Conservation (phyloP, 2,888 invertebrate genomes). For the Eupithecia vulgata region DNA sequence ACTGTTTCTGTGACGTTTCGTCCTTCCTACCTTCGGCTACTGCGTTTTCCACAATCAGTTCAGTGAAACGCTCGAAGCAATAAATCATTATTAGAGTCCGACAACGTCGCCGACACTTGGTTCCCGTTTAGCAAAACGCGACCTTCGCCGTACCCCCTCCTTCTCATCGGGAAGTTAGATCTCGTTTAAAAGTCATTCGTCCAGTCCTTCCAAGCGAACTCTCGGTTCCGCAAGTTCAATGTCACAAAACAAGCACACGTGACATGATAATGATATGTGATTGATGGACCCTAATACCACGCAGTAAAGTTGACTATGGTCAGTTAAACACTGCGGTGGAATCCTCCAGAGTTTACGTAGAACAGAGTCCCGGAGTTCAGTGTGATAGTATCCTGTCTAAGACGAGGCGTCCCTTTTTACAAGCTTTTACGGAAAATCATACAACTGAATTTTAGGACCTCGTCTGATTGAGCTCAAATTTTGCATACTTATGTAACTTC, state of each 20-base stretch:
- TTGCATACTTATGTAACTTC: too few relatives aligned
- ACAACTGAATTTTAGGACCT: too few relatives aligned
- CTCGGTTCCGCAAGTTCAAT: conserved; percentile 56
- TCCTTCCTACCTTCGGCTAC: background rate
- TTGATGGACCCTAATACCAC: conserved; percentile 4
- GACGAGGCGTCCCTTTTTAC: background rate
- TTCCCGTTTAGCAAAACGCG: conserved; percentile 68
- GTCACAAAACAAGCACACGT: conserved; percentile 45
- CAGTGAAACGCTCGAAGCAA: conserved; percentile 59
- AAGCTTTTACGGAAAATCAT: too few relatives aligned
- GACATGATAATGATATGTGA: background rate
- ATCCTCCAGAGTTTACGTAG: background rate
- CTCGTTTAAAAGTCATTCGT: conserved; percentile 69
- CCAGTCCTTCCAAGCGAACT: conserved; percentile 59
- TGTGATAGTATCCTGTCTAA: background rate
- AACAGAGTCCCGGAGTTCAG: background rate
- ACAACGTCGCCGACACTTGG: conserved; percentile 64
- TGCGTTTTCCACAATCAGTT: conserved; percentile 27
- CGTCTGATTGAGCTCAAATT: too few relatives aligned
- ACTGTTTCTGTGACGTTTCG: background rate
- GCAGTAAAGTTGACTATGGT: conserved; percentile 8
- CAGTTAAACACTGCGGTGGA: background rate
- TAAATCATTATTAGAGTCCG: conserved; percentile 79
- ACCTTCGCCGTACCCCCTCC: conserved; percentile 72
- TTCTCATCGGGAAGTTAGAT: conserved; percentile 67